Percentiles rank a stretch among this genome's conserved stretches.
Conservation (phyloP, 2,797 vertebrate genomes). For the Onychomys torridus region DNA sequence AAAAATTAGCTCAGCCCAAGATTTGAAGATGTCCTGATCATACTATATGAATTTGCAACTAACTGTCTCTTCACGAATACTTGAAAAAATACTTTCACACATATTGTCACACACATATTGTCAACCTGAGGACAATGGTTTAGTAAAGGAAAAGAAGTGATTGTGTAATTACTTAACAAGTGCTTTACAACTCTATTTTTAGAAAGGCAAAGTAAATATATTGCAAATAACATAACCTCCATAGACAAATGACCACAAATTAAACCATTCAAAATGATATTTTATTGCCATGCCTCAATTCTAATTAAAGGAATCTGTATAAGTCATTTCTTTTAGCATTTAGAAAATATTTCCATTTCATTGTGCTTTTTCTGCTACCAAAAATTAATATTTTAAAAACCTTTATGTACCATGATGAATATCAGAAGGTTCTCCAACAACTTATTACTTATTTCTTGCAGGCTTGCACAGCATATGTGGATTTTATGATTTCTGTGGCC, state of each 20-base stretch:
- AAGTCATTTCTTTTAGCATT: constrained; percentile 53
- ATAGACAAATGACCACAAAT: background rate
- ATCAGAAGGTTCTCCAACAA: constrained; percentile 6
- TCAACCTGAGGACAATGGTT: background rate
- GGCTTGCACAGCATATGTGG: constrained; percentile 94
- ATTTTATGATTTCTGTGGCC: constrained; percentile 95
- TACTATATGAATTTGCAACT: background rate
- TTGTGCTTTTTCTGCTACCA: constrained; percentile 17
- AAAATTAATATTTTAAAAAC: constrained; percentile 49
- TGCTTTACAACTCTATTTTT: constrained; percentile 45
- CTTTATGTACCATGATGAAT: background rate
- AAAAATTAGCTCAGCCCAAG: background rate
- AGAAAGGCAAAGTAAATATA: constrained; percentile 42
- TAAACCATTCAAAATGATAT: background rate
- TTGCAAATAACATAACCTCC: background rate
- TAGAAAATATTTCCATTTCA: constrained; percentile 41
- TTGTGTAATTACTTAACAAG: constrained; percentile 22
- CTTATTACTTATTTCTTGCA: constrained; percentile 81
- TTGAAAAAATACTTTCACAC: background rate
- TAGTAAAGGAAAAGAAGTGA: constrained; percentile 34
- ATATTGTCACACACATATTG: too few relatives aligned
- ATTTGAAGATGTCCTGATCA: background rate
- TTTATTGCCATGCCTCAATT: background rate
- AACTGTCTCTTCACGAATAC: background rate
- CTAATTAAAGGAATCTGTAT: background rate